Evolutionary conservation across 2,888 invertebrate genomes (phyloP), one percentile per base, ranked within the genome.

Genomic region (Dicyrtomina minuta): DNA sequence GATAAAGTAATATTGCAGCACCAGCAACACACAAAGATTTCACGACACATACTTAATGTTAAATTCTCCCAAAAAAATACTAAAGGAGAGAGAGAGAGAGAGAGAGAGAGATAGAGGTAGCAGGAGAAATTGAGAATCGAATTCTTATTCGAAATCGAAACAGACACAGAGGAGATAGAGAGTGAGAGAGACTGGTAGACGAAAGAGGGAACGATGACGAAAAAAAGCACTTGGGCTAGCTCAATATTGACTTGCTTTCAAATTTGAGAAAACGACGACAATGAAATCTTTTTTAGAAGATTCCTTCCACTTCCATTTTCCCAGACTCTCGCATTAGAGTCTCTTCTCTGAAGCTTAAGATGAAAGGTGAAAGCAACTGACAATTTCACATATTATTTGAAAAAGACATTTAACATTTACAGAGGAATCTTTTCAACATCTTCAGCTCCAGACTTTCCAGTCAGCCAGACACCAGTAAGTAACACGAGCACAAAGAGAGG

Each of bases 181-280:
- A n/a, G 33, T 33, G 33, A 33, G n/a, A n/a, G n/a, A n/a, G n/a
- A n/a, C n/a, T n/a, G n/a, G n/a, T n/a, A n/a, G n/a, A n/a, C n/a
- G n/a, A n/a, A n/a, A n/a, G n/a, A n/a, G n/a, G n/a, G 3, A 33
- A 33, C 33, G 33, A 33, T 5, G 33, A 33, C 3, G 33, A 8
- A 33, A 33, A 33, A 33, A 33, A 33, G 33, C 33, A 33, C 33
- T 33, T 33, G 33, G 51, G 51, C 51, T 51, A 51, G 24, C 51
- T 20, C 51, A 51, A 51, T 51, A 51, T 51, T 51, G 51, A 51
- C 51, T 51, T 24, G 17, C 22, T 22, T 51, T 51, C 22, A 22
- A n/a, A 51, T 51, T 20, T 20, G 3, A 51, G 20, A 51, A 12
- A 51, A 12, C 24, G 8, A 12, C 24, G 8, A 22, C 51, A 51